A percentile compares a stretch with the other conserved stretches of the same genome.
Evolutionary conservation across 2,113 vertebrate genomes (phyloP).

Genomic region (Burhinus bistriatus): DNA sequence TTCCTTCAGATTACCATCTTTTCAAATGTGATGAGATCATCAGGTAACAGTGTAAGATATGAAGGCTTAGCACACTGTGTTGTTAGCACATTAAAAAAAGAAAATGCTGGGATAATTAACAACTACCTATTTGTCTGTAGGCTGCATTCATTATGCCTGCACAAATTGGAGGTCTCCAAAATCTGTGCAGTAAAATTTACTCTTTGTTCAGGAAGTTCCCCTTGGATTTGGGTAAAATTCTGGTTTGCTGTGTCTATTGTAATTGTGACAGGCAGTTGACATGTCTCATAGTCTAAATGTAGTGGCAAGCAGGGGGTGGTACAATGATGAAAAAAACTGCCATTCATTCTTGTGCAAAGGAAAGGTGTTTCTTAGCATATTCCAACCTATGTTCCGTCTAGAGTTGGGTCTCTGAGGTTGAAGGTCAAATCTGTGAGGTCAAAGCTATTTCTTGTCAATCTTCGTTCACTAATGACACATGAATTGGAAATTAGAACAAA

Average conservation of each 20-base stretch:
- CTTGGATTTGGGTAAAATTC: slow-evolving; percentile 84
- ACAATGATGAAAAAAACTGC: slow-evolving; percentile 81
- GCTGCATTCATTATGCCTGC: slow-evolving; percentile 80
- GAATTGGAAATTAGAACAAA: slow-evolving; percentile 86
- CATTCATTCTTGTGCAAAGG: slow-evolving; percentile 84
- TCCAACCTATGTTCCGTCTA: slow-evolving; percentile 83
- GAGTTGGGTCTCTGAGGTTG: slow-evolving; percentile 83
- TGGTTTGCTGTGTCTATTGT: slow-evolving; percentile 84
- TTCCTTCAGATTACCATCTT: slow-evolving; percentile 71
- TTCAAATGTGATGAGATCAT: slow-evolving; percentile 81
- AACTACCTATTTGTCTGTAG: slow-evolving; percentile 85
- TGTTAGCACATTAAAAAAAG: slow-evolving; percentile 83
- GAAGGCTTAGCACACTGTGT: slow-evolving; percentile 74
- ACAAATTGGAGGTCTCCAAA: slow-evolving; percentile 85
- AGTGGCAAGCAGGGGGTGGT: slow-evolving; percentile 83
- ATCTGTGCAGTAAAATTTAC: slow-evolving; percentile 85
- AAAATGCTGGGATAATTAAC: slow-evolving; percentile 86
- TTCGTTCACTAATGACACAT: slow-evolving; percentile 86
- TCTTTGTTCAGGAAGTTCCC: slow-evolving; percentile 87
- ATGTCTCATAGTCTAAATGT: slow-evolving; percentile 84
- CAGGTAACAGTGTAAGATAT: slow-evolving; percentile 80
- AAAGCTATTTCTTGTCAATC: slow-evolving; percentile 87
- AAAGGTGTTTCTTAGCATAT: slow-evolving; percentile 86
- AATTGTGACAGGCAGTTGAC: slow-evolving; percentile 86
- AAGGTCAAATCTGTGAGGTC: slow-evolving; percentile 87